phyloP scores from a whole-genome alignment of 2,797 vertebrate species.

The Valencia hispanica region DNA sequence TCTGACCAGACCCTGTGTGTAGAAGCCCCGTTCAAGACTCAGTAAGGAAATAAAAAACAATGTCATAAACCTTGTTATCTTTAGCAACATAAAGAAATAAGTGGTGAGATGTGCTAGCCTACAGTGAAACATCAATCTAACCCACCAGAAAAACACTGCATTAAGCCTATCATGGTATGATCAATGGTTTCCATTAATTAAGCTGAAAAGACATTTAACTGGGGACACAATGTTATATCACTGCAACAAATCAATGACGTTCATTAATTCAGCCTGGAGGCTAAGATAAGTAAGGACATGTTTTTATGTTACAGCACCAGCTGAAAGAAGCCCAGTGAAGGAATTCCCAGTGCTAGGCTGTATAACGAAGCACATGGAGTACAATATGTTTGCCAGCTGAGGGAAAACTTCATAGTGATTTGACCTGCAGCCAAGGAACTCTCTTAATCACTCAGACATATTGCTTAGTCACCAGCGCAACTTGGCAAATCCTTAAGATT shows the following conservation, averaged over 20 bases:
- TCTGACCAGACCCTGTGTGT: neutral
- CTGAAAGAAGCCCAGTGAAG: constrained; percentile 37
- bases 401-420: constrained; percentile 61
- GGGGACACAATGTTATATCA: constrained; percentile 44
- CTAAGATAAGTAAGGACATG: constrained; percentile 45
- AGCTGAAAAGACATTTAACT: constrained; percentile 43
- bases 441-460: constrained; percentile 51
- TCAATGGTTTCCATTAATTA: constrained; percentile 57
- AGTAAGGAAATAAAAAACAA: neutral
- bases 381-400: constrained; percentile 64
- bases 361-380: constrained; percentile 53
- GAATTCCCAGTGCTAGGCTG: constrained; percentile 44
- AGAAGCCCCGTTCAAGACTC: neutral
- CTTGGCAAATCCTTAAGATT: constrained; percentile 63
- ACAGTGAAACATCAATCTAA: neutral
- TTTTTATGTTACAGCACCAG: constrained; percentile 40
- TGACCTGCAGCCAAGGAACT: constrained; percentile 66
- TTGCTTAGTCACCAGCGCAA: constrained; percentile 64
- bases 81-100: neutral
- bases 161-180: constrained; percentile 33
- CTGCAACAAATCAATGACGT: constrained; percentile 60
- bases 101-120: constrained; percentile 1
- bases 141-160: constrained; percentile 12
- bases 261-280: constrained; percentile 53
- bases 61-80: neutral